Conservation (phyloP, 2,113 vertebrate species). For the Peromyscus polionotus region DNA sequence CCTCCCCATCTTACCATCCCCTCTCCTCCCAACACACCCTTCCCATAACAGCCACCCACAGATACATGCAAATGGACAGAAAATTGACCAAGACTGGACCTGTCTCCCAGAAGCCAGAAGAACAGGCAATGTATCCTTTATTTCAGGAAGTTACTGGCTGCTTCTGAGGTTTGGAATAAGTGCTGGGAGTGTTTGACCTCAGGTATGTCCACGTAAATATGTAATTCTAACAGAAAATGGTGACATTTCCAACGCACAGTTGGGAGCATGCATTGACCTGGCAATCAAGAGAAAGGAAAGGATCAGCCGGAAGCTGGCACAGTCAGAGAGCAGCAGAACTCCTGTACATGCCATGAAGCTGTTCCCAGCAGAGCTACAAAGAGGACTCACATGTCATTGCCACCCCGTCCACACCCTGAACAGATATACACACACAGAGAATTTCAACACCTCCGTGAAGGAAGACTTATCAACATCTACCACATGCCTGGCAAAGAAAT, state of each 20-base stretch:
- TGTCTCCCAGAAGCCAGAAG: conserved; percentile 85
- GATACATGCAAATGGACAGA: neutral
- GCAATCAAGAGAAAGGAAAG: neutral
- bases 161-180: conserved; percentile 78
- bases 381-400: neutral
- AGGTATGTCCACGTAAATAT: conserved; percentile 73
- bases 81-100: conserved; percentile 70
- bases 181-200: conserved; percentile 83
- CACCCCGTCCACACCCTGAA: neutral
- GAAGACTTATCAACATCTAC: conserved; percentile 11
- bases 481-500: neutral
- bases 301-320: neutral
- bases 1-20: neutral
- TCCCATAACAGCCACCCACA: neutral
- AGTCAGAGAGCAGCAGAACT: conserved; percentile 1
- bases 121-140: conserved; percentile 88
- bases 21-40: rapidly evolving
- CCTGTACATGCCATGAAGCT: neutral
- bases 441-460: neutral
- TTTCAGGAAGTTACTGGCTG: conserved; percentile 78
- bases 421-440: neutral
- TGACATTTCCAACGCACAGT: neutral
- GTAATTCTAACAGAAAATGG: conserved; percentile 68
- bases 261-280: conserved; percentile 27
- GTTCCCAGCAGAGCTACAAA: neutral